These are phyloP conservation scores for Xestoiulus laeticollis DNA, from an alignment of 2,888 invertebrate genomes.

Conservation along the genomic window DNA sequence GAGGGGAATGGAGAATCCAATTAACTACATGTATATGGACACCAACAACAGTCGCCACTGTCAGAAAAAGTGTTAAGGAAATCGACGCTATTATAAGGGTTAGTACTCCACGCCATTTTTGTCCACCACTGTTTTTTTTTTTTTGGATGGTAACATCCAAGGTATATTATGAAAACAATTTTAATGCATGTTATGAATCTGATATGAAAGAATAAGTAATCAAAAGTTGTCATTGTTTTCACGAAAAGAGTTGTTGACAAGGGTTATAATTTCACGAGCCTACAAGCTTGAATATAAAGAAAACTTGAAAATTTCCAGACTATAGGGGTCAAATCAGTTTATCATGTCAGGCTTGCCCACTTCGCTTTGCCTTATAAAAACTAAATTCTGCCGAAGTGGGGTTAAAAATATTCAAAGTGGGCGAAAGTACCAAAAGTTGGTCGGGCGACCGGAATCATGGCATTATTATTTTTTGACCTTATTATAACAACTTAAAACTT, in stretches of 20 bases:
- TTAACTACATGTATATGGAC: too few species aligned
- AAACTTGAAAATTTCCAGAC: neutral
- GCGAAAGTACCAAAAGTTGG: neutral
- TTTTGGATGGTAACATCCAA: neutral
- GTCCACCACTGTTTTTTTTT: neutral
- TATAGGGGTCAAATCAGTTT: neutral
- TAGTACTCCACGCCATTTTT: neutral
- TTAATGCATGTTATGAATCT: neutral
- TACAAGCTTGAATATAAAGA: neutral
- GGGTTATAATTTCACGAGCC: neutral
- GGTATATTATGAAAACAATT: neutral
- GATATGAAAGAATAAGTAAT: neutral
- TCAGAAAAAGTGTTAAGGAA: neutral
- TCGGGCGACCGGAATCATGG: neutral
- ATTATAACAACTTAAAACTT: conserved; percentile 34
- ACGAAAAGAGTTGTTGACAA: neutral
- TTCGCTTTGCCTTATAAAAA: neutral
- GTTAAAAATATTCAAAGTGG: conserved; percentile 13
- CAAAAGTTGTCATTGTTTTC: neutral
- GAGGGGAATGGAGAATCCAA: conserved; percentile 18
- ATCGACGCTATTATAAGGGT: neutral
- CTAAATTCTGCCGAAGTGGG: neutral
- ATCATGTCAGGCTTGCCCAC: neutral
- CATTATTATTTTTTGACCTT: conserved; percentile 26
- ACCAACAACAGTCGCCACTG: neutral